These are phyloP conservation scores for Megaleporinus macrocephalus DNA, from an alignment of 2,113 vertebrate genomes.

Conservation along the genomic window DNA sequence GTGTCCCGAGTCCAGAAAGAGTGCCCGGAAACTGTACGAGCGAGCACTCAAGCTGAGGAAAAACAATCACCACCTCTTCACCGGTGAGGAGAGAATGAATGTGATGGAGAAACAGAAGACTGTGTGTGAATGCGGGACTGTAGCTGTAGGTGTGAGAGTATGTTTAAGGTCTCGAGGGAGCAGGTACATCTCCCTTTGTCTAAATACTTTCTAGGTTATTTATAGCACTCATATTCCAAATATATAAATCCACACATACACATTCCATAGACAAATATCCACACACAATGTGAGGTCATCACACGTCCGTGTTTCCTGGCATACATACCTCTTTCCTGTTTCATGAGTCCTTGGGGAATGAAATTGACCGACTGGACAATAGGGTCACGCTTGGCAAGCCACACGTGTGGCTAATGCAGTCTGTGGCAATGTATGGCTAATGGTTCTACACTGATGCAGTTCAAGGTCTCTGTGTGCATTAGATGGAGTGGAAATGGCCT, in stretches of 20 bases:
- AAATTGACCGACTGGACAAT: background rate
- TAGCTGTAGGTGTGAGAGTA: background rate
- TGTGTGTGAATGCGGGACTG: background rate
- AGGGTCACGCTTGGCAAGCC: background rate
- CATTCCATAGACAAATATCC: background rate
- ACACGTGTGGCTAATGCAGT: background rate
- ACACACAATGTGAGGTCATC: background rate
- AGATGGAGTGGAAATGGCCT: background rate
- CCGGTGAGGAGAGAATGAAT: slow-evolving; percentile 81
- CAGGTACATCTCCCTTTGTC: background rate
- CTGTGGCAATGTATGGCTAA: background rate
- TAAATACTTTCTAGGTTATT: background rate
- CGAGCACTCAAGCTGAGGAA: slow-evolving; percentile 96
- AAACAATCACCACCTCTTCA: slow-evolving; percentile 98
- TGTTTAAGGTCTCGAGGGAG: background rate
- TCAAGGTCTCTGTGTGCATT: background rate
- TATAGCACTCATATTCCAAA: background rate
- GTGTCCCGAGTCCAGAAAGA: slow-evolving; percentile 95
- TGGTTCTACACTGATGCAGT: background rate
- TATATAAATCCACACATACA: slow-evolving; percentile 20
- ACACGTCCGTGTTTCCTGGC: background rate
- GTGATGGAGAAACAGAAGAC: too few relatives aligned
- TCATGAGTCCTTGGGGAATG: background rate
- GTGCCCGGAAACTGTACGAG: slow-evolving; percentile 93
- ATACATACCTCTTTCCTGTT: slow-evolving; percentile 4